Percentiles rank a stretch among this genome's conserved stretches.
These are phyloP conservation scores for Sinelater perroti DNA, from an alignment of 2,888 invertebrate genomes.

Conservation along the genomic window DNA sequence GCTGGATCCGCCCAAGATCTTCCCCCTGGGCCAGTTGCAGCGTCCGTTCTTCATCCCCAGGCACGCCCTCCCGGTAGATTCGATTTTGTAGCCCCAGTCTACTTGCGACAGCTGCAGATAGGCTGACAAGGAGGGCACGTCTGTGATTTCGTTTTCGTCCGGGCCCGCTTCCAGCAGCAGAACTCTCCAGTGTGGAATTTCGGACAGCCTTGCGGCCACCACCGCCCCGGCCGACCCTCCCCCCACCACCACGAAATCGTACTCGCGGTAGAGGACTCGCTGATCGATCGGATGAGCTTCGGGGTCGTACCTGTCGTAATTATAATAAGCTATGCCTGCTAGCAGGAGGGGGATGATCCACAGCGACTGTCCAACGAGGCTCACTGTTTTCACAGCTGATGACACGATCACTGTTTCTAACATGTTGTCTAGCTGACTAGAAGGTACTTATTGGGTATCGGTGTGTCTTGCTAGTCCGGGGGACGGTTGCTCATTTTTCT, in stretches of 20 bases:
- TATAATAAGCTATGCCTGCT: conserved; percentile 82
- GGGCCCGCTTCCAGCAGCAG: conserved; percentile 85
- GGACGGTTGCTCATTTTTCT: conserved; percentile 51
- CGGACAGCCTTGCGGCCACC: conserved; percentile 78
- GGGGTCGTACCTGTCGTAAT: conserved; percentile 82
- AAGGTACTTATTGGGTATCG: conserved; percentile 13
- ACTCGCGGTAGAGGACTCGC: conserved; percentile 72
- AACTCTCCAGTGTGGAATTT: conserved; percentile 79
- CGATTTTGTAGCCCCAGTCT: conserved; percentile 91
- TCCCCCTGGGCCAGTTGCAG: conserved; percentile 90
- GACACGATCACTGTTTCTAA: conserved; percentile 79
- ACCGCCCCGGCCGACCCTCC: conserved; percentile 92
- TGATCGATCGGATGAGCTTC: conserved; percentile 79
- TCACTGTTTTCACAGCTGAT: conserved; percentile 81
- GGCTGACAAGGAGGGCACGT: conserved; percentile 86
- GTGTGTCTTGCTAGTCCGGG: conserved; percentile 44
- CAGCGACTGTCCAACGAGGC: conserved; percentile 77
- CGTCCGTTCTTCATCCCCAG: conserved; percentile 82
- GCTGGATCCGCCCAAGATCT: conserved; percentile 88
- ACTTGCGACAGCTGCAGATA: conserved; percentile 86
- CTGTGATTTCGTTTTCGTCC: conserved; percentile 87
- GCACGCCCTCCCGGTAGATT: conserved; percentile 82
- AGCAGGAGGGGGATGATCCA: conserved; percentile 86
- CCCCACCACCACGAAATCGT: conserved; percentile 86
- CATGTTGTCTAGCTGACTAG: conserved; percentile 61